These are phyloP conservation scores for Sminthurides aquaticus DNA, from an alignment of 2,888 invertebrate genomes.

Conservation along the genomic window DNA sequence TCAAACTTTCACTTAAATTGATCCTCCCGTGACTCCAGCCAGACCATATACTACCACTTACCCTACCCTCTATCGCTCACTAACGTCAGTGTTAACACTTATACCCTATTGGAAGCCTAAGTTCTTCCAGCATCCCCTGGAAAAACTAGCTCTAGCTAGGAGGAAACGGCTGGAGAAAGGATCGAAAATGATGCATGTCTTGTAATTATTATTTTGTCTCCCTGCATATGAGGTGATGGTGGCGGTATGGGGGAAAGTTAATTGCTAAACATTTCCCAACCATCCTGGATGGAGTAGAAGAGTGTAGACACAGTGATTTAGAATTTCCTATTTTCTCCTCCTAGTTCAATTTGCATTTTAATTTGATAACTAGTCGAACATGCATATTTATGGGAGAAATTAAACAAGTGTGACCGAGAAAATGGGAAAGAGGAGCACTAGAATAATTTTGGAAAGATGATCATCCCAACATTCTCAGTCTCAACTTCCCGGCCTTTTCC, in stretches of 20 bases:
- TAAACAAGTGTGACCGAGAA: neutral
- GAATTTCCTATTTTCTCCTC: slow-evolving; percentile 20
- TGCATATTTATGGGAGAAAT: slow-evolving; percentile 13
- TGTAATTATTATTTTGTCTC: neutral
- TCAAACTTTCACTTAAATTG: too few relatives aligned
- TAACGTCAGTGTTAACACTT: too few relatives aligned
- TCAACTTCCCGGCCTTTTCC: too few relatives aligned
- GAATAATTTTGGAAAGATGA: neutral
- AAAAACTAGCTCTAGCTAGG: too few relatives aligned
- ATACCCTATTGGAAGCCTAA: too few relatives aligned
- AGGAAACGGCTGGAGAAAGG: too few relatives aligned
- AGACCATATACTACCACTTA: too few relatives aligned
- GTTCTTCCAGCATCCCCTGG: too few relatives aligned
- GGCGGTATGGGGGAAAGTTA: neutral
- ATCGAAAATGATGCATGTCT: neutral
- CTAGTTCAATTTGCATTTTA: slow-evolving; percentile 29
- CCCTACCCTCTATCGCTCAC: too few relatives aligned
- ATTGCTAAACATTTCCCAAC: neutral
- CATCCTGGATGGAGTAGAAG: neutral
- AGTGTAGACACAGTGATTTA: neutral
- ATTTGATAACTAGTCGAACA: slow-evolving; percentile 26
- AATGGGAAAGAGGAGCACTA: neutral
- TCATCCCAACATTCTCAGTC: too few relatives aligned
- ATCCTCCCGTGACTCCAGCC: too few relatives aligned
- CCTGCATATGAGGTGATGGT: neutral